phyloP scores from a whole-genome alignment of 2,888 invertebrate species.

The Fissipunctia ypsillon region DNA sequence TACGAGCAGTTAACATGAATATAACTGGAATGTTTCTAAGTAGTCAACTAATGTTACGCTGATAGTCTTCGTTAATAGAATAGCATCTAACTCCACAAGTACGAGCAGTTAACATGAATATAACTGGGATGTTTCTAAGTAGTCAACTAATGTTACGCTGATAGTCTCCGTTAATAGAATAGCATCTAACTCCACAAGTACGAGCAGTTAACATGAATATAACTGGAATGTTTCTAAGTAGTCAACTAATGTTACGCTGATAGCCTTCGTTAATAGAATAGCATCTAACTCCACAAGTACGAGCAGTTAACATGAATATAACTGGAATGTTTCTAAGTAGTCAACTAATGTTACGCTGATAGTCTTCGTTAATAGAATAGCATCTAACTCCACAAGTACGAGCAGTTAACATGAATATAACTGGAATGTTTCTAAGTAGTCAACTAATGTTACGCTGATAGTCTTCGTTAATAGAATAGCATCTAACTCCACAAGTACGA shows the following conservation, averaged over 20 bases:
- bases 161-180: constrained; percentile 14
- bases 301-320: constrained; percentile 39
- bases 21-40: constrained; percentile 22
- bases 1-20: constrained; percentile 37
- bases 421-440: constrained; percentile 15
- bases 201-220: constrained; percentile 40
- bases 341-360: constrained; percentile 18
- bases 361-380: constrained; percentile 13
- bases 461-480: constrained; percentile 12
- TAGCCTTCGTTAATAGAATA: constrained; percentile 13
- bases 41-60: constrained; percentile 25
- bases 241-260: constrained; percentile 17
- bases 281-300: not conserved
- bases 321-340: constrained; percentile 20
- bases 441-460: constrained; percentile 18
- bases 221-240: constrained; percentile 23
- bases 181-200: not conserved
- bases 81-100: not conserved
- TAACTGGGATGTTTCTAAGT: constrained; percentile 28
- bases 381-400: not conserved
- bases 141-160: constrained; percentile 18
- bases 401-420: constrained; percentile 41
- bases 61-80: constrained; percentile 14
- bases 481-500: not conserved
- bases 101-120: constrained; percentile 35